phyloP scores from a whole-genome alignment of 2,113 vertebrate genomes.

The Corythoichthys intestinalis region DNA sequence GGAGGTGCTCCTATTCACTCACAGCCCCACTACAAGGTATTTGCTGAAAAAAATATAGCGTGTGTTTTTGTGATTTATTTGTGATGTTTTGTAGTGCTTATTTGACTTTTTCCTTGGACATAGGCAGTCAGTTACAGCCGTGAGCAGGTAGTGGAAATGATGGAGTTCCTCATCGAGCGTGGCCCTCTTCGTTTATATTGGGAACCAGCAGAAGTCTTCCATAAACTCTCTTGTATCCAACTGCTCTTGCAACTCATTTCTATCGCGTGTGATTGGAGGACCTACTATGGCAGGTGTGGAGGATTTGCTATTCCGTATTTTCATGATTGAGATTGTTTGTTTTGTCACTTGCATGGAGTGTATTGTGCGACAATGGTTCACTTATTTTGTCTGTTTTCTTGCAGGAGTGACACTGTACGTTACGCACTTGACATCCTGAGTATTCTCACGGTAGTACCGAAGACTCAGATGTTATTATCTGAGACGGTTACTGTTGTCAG shows the following conservation, averaged over 20 bases:
- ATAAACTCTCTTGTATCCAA: constrained; percentile 93
- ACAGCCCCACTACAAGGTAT: constrained; percentile 93
- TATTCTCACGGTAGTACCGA: constrained; percentile 95
- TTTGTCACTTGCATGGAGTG: not conserved
- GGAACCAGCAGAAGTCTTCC: constrained; percentile 97
- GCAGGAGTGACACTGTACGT: constrained; percentile 94
- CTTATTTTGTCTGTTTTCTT: constrained; percentile 20
- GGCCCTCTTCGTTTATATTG: constrained; percentile 91
- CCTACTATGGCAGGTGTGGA: constrained; percentile 93
- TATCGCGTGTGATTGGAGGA: constrained; percentile 97
- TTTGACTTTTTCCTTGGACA: constrained; percentile 1
- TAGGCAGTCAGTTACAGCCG: constrained; percentile 93
- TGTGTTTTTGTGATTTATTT: not conserved
- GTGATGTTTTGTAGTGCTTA: not conserved
- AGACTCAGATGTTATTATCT: constrained; percentile 90
- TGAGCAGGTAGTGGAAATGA: constrained; percentile 98
- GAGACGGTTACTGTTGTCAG: constrained; percentile 91
- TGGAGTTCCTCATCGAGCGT: constrained; percentile 97
- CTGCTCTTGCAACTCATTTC: constrained; percentile 96
- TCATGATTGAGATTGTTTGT: not conserved
- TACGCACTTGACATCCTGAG: constrained; percentile 95
- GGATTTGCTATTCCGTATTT: not conserved
- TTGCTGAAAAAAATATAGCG: not conserved
- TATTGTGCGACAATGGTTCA: not conserved
- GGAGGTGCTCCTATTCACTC: constrained; percentile 92